Evolutionary conservation across 2,113 vertebrate species (phyloP).

Genomic region (Hyperopisus bebe): DNA sequence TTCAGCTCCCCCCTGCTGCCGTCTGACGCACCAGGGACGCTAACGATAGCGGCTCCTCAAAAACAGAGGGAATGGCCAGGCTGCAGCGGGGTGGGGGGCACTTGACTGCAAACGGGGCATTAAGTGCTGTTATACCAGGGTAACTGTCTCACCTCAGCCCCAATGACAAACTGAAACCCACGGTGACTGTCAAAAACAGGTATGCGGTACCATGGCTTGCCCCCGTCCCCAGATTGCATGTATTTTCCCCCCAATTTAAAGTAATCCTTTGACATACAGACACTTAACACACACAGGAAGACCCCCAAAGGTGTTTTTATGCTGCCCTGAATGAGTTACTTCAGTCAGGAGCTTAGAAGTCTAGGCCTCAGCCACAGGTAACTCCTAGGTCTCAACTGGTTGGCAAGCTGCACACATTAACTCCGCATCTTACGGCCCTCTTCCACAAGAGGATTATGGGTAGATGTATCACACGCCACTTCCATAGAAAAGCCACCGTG

Average conservation of each 20-base stretch:
- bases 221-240: neutral
- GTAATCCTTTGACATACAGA: neutral
- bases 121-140: neutral
- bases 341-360: neutral
- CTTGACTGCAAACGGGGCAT: neutral
- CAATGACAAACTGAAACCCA: neutral
- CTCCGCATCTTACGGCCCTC: neutral
- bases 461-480: neutral
- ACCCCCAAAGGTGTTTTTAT: neutral
- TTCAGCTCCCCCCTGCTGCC: neutral
- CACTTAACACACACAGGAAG: neutral
- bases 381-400: neutral
- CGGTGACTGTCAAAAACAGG: neutral
- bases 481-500: neutral
- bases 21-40: neutral
- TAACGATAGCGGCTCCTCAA: neutral
- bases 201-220: neutral
- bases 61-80: neutral
- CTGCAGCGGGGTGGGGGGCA: neutral
- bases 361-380: neutral
- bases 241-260: neutral
- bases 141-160: neutral
- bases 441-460: neutral
- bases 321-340: neutral
- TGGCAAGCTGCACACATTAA: neutral